A percentile compares a stretch with the other conserved stretches of the same genome.
phyloP scores from a whole-genome alignment of 2,797 vertebrate genomes.

The Todus mexicanus region DNA sequence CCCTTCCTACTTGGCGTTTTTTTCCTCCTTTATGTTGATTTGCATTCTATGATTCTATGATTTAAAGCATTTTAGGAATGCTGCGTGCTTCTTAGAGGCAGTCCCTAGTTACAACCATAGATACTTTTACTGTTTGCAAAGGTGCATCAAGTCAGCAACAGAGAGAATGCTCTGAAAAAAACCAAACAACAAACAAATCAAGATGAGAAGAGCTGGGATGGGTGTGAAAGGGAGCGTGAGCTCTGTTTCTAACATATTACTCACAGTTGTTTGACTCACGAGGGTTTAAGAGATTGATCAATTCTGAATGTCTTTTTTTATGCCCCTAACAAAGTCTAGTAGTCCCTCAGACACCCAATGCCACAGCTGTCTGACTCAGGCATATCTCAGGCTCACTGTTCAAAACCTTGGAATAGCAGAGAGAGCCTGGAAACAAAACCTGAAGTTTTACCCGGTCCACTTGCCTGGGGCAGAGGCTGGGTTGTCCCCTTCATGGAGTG shows the following conservation, averaged over 20 bases:
- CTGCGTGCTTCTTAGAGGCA: neutral
- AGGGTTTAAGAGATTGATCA: neutral
- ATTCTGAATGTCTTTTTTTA: neutral
- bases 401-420: neutral
- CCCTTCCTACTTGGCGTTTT: neutral
- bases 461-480: neutral
- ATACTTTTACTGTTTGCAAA: neutral
- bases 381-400: neutral
- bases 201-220: neutral
- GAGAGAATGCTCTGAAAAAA: neutral
- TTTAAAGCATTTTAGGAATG: constrained; percentile 15
- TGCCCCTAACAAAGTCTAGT: neutral
- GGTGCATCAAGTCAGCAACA: neutral
- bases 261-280: neutral
- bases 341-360: neutral
- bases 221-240: neutral
- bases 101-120: neutral
- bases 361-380: neutral
- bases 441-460: neutral
- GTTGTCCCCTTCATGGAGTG: neutral
- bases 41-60: neutral
- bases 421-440: neutral
- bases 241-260: neutral
- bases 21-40: neutral
- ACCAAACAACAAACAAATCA: neutral